A percentile compares a stretch with the other conserved stretches of the same genome.
Conservation (phyloP, 2,888 invertebrate species). For the Gnatocerus cornutus region DNA sequence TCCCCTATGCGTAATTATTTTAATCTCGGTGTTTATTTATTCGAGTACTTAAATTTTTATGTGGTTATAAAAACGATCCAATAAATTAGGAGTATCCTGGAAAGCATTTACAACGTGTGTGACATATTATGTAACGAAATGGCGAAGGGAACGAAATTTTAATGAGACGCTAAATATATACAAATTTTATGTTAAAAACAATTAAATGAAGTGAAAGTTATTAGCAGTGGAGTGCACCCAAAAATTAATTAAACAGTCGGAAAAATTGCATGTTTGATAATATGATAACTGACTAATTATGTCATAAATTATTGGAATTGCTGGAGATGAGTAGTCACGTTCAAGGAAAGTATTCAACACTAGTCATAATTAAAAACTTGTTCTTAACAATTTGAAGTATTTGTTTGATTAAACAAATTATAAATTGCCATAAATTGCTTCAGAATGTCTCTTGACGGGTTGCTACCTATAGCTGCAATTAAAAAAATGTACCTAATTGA, state of each 20-base stretch:
- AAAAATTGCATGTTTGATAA: not conserved
- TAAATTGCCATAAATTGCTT: not conserved
- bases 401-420: slow-evolving; percentile 7
- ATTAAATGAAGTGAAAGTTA: slow-evolving; percentile 32
- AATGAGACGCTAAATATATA: slow-evolving; percentile 10
- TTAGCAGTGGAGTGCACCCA: not conserved
- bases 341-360: slow-evolving; percentile 3
- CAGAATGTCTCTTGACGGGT: too few relatives aligned
- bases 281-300: not conserved
- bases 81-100: slow-evolving; percentile 13
- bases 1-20: not conserved
- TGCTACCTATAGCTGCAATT: too few relatives aligned
- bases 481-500: too few relatives aligned
- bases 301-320: not conserved
- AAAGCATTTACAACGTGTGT: slow-evolving; percentile 1
- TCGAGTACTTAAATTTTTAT: slow-evolving; percentile 14
- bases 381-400: slow-evolving; percentile 10
- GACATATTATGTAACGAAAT: slow-evolving; percentile 6
- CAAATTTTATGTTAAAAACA: slow-evolving; percentile 13
- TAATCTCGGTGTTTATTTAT: slow-evolving; percentile 19
- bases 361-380: slow-evolving; percentile 5
- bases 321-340: not conserved
- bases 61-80: slow-evolving; percentile 3
- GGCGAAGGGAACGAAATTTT: slow-evolving; percentile 14
- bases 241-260: not conserved